Evolutionary conservation across 2,888 invertebrate genomes (phyloP).

Genomic region (Cataglyphis cursor): DNA sequence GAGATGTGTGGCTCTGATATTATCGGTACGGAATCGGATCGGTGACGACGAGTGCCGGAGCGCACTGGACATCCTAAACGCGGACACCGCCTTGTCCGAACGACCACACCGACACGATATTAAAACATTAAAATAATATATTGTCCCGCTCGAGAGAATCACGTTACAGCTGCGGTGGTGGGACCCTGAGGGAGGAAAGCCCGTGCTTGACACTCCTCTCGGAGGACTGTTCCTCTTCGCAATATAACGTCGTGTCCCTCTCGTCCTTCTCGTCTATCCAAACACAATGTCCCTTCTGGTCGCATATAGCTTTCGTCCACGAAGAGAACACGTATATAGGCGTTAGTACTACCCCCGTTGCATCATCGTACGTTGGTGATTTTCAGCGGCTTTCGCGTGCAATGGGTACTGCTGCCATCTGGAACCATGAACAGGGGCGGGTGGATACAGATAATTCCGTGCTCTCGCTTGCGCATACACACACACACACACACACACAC

Average conservation of each 20-base stretch:
- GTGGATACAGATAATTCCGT: constrained; percentile 63
- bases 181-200: constrained; percentile 51
- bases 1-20: constrained; percentile 64
- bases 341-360: constrained; percentile 15
- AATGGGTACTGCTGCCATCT: constrained; percentile 78
- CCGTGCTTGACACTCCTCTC: constrained; percentile 77
- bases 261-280: constrained; percentile 64
- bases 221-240: constrained; percentile 70
- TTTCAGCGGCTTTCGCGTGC: constrained; percentile 50
- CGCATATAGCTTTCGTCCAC: constrained; percentile 50
- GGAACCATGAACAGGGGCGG: constrained; percentile 74
- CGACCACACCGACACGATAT: constrained; percentile 85
- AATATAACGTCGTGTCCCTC: constrained; percentile 70
- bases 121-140: constrained; percentile 86
- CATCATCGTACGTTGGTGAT: constrained; percentile 31
- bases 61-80: constrained; percentile 58
- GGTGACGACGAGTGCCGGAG: constrained; percentile 37
- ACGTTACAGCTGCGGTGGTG: constrained; percentile 74
- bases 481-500: not conserved
- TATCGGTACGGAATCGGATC: constrained; percentile 70
- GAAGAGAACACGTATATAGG: constrained; percentile 41
- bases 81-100: constrained; percentile 84
- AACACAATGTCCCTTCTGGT: constrained; percentile 60
- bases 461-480: constrained; percentile 13
- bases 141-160: constrained; percentile 77